Percentiles rank a stretch among this genome's conserved stretches.
Evolutionary conservation across 2,113 vertebrate species (phyloP).

Genomic region (Carettochelys insculpta): DNA sequence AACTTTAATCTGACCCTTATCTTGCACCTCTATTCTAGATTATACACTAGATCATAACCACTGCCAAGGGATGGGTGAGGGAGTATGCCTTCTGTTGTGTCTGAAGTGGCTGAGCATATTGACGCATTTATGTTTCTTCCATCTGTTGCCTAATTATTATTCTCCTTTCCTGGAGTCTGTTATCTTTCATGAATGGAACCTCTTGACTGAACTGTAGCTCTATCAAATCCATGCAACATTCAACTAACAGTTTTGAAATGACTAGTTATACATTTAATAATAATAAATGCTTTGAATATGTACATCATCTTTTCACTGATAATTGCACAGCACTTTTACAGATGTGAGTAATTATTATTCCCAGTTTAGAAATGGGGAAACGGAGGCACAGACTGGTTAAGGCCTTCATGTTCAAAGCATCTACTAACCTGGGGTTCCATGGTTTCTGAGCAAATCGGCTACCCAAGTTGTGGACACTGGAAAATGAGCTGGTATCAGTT

Average conservation of each 20-base stretch:
- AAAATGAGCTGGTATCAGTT: accelerated
- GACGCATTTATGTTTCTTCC: background rate
- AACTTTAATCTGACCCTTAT: background rate
- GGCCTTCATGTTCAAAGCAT: background rate
- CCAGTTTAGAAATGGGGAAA: background rate
- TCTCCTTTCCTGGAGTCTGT: background rate
- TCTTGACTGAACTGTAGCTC: accelerated
- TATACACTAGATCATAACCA: background rate
- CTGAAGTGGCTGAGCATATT: background rate
- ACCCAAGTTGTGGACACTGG: accelerated
- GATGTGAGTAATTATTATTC: background rate
- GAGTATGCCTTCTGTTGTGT: background rate
- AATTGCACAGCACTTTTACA: background rate
- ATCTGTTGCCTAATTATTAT: background rate
- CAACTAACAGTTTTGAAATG: background rate
- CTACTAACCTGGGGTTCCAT: background rate
- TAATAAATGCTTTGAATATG: background rate
- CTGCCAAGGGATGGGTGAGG: background rate
- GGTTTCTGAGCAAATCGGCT: background rate
- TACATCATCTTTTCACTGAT: background rate
- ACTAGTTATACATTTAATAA: background rate
- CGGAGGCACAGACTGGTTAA: background rate
- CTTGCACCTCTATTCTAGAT: background rate
- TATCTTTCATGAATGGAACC: background rate
- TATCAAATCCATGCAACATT: background rate